A percentile compares a stretch with the other conserved stretches of the same genome.
Evolutionary conservation across 2,888 invertebrate genomes (phyloP).

Genomic region (Xanthostigma xanthostigma): DNA sequence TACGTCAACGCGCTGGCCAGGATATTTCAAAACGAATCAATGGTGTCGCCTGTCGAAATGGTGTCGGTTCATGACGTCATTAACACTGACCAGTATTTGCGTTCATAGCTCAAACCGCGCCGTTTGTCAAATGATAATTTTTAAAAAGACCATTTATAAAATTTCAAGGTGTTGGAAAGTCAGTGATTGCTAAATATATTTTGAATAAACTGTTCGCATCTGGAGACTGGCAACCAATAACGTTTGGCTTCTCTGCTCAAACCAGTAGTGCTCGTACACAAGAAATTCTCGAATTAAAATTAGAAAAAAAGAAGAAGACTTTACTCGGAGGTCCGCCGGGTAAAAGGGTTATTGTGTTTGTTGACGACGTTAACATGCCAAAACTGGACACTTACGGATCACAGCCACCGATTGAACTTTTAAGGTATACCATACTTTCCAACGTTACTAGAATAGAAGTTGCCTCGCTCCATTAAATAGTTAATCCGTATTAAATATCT

Average conservation of each 20-base stretch:
- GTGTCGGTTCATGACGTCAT: too few species aligned
- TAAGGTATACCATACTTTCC: constrained; percentile 40
- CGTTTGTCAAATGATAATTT: neutral
- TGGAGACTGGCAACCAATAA: constrained; percentile 53
- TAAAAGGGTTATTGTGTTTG: constrained; percentile 69
- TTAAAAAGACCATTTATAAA: neutral
- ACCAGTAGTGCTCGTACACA: constrained; percentile 72
- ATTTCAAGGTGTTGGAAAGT: constrained; percentile 68
- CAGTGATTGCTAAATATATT: constrained; percentile 64
- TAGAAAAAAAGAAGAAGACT: constrained; percentile 69
- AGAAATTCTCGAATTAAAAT: constrained; percentile 71
- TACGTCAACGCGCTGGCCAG: too few species aligned
- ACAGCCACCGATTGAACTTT: constrained; percentile 79
- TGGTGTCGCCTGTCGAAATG: too few species aligned
- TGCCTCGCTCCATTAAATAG: neutral
- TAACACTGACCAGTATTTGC: too few species aligned
- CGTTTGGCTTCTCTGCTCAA: constrained; percentile 83
- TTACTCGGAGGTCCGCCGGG: constrained; percentile 70
- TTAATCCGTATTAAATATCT: neutral
- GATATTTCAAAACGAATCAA: too few species aligned
- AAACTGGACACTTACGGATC: constrained; percentile 74
- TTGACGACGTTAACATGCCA: constrained; percentile 91
- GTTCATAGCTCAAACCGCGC: too few species aligned
- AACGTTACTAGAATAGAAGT: neutral
- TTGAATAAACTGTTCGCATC: constrained; percentile 46